These are phyloP conservation scores for Acanthurus tractus DNA, from an alignment of 2,797 vertebrate species.

Conservation along the genomic window DNA sequence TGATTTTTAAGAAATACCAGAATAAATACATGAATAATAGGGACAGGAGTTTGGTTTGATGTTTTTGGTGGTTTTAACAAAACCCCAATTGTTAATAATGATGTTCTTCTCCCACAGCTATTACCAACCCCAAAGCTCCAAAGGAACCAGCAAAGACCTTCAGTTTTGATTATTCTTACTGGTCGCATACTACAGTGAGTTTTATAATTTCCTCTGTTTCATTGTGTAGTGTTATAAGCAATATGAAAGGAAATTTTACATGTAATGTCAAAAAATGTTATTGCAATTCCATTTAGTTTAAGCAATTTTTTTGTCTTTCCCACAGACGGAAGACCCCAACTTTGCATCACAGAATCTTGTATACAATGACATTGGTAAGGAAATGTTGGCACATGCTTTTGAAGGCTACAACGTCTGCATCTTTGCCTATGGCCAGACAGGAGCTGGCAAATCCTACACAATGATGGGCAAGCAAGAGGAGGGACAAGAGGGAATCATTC, in stretches of 20 bases:
- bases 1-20: not conserved
- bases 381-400: conserved; percentile 97
- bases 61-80: conserved; percentile 15
- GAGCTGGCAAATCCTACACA: conserved; percentile 98
- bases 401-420: conserved; percentile 99
- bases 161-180: conserved; percentile 99
- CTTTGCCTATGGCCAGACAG: conserved; percentile 98
- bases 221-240: not conserved
- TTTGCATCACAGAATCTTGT: conserved; percentile 96
- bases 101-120: conserved; percentile 85
- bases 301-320: conserved; percentile 16
- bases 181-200: conserved; percentile 98
- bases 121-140: conserved; percentile 97
- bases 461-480: conserved; percentile 99
- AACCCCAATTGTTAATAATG: conserved; percentile 15
- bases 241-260: not conserved
- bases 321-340: conserved; percentile 92
- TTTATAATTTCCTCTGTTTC: not conserved
- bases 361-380: conserved; percentile 98
- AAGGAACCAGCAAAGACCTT: conserved; percentile 98
- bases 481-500: conserved; percentile 98
- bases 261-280: not conserved
- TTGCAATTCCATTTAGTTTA: too few relatives aligned
- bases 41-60: not conserved
- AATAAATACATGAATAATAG: not conserved